Conservation (phyloP, 2,888 invertebrate genomes). For the Schizaphis graminum region DNA sequence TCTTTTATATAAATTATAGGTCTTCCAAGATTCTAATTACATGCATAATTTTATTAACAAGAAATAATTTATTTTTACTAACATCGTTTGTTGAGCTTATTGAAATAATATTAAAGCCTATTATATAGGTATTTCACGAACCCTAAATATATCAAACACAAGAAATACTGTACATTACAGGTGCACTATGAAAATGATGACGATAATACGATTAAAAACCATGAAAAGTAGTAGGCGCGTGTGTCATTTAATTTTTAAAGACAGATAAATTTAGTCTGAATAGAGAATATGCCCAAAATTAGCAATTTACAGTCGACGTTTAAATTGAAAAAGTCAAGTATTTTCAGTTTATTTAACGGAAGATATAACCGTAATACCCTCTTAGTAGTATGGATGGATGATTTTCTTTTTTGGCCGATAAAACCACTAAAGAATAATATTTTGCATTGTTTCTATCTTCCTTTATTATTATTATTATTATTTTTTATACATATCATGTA, state of each 20-base stretch:
- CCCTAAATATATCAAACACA: neutral
- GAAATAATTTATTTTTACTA: neutral
- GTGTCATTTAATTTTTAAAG: neutral
- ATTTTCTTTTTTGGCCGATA: constrained; percentile 50
- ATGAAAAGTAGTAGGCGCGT: neutral
- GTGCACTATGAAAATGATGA: neutral
- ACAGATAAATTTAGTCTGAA: neutral
- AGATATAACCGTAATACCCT: constrained; percentile 50
- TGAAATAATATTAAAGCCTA: too few relatives aligned
- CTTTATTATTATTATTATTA: neutral
- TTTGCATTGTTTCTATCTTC: constrained; percentile 46
- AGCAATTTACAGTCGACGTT: constrained; percentile 50
- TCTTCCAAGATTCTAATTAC: neutral
- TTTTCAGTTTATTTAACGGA: constrained; percentile 51
- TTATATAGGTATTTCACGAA: neutral
- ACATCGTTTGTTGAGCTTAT: neutral
- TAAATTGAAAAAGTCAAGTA: constrained; percentile 43
- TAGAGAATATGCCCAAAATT: constrained; percentile 2
- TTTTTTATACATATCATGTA: neutral
- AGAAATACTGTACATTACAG: neutral
- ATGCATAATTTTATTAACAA: neutral
- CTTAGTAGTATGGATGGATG: constrained; percentile 43
- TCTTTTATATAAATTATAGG: neutral
- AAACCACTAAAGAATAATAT: constrained; percentile 59
- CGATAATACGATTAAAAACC: neutral